Conservation (phyloP, 2,113 vertebrate species). For the Siphamia tubifer region DNA sequence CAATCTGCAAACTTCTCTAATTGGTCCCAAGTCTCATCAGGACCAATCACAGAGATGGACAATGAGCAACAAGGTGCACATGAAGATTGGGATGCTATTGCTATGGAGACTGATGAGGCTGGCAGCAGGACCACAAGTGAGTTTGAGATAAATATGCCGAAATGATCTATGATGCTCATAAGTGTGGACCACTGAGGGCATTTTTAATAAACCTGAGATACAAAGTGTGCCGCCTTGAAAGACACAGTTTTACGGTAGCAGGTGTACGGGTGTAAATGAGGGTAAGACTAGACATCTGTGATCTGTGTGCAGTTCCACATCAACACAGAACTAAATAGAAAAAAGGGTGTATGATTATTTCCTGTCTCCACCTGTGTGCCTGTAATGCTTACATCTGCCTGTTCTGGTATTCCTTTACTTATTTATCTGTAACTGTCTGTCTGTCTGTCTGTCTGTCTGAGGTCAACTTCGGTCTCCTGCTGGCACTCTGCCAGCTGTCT, state of each 20-base stretch:
- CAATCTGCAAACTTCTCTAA: too few relatives aligned
- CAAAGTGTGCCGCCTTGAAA: too few relatives aligned
- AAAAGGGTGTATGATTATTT: neutral
- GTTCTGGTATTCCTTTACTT: neutral
- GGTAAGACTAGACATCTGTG: too few relatives aligned
- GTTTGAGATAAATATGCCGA: neutral
- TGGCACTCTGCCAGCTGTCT: constrained; percentile 72
- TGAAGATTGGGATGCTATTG: neutral
- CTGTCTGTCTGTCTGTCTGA: constrained; percentile 37
- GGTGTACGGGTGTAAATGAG: neutral
- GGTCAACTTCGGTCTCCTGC: constrained; percentile 64
- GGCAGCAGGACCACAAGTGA: neutral
- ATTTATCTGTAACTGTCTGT: constrained; percentile 2
- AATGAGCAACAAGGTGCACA: neutral
- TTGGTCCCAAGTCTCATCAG: neutral
- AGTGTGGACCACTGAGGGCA: neutral
- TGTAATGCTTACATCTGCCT: neutral
- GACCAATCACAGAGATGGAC: neutral
- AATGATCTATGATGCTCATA: neutral
- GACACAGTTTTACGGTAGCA: too few relatives aligned
- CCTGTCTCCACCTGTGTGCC: neutral
- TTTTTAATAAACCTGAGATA: neutral
- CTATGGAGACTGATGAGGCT: constrained; percentile 12
- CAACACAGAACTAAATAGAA: too few relatives aligned
- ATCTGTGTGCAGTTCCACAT: too few relatives aligned